Evolutionary conservation across 2,113 vertebrate genomes (phyloP), one percentile per base, ranked within the genome.

Genomic region (Dunckerocampus dactyliophorus): DNA sequence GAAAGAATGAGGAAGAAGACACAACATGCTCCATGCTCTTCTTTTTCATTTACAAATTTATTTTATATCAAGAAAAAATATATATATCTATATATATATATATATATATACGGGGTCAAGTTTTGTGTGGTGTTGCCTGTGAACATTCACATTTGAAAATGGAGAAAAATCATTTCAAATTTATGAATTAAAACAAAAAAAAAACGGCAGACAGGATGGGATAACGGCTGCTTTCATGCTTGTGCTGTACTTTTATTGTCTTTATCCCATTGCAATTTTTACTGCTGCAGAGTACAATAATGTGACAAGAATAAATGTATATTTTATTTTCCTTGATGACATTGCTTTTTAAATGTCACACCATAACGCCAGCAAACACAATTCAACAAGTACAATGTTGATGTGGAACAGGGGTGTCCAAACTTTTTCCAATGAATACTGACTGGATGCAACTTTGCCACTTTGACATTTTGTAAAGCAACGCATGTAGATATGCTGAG

Each of bases 111-210:
- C 82, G 28, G 67, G 80, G 80, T 88, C 76, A 84, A 82, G 76
- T 86, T 80, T 80, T 81, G 83, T 88, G 85, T 87, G 87, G 84
- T 87, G 86, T 88, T 81, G 81, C 84, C 85, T 87, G 86, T 88
- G 86, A 88, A 90, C 82, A 89, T 88, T 86, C 86, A 88, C 86
- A 84, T 89, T 85, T 83, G 82, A 85, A 86, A 89, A 85, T 76
- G 79, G 62, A 76, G 77, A 81, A 81, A 66, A 64, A 87, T 85
- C 19, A 79, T 82, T 79, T 51, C 31, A 84, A 89, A 84, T 88
- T 85, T 83, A 85, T 80, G 81, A 87, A 88, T 87, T 88, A 82
- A 34, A 34, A 34, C 2, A 86, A 88, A 86, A 83, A 43, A 75
- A 76, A 85, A 84, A 83, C 82, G 7, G 85, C 78, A 64, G 63